phyloP scores from a whole-genome alignment of 1,140 invertebrate genomes.

The Penaeus japonicus region DNA sequence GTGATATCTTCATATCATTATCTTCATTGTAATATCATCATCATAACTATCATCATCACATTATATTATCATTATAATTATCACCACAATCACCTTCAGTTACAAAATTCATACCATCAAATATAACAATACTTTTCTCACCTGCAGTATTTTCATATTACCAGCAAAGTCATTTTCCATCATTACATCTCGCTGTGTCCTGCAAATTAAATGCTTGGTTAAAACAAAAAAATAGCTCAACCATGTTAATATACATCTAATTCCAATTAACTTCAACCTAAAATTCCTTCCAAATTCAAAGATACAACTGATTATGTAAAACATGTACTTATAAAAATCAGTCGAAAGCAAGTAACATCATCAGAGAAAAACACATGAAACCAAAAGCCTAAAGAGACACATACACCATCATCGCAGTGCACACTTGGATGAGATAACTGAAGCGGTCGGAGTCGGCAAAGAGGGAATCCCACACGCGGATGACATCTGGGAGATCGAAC shows the following conservation, averaged over 20 bases:
- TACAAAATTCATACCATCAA: neutral
- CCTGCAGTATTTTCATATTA: conserved; percentile 91
- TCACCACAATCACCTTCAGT: neutral
- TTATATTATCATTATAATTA: neutral
- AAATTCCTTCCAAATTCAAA: conserved; percentile 20
- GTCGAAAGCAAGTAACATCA: neutral
- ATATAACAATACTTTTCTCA: neutral
- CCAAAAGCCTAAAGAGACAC: conserved; percentile 63
- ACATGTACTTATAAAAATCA: neutral
- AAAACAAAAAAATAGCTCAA: conserved; percentile 54
- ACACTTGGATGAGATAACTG: conserved; percentile 88
- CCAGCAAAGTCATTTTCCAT: conserved; percentile 86
- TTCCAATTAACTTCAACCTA: neutral
- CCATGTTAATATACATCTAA: conserved; percentile 1
- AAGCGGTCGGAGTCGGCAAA: conserved; percentile 90
- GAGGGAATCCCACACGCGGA: conserved; percentile 94
- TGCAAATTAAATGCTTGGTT: conserved; percentile 63
- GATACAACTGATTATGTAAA: neutral
- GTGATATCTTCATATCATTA: no score
- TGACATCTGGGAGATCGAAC: conserved; percentile 94
- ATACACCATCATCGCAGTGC: conserved; percentile 96
- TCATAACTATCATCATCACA: neutral
- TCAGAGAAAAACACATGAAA: conserved; percentile 7
- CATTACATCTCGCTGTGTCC: conserved; percentile 82
- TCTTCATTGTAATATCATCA: no score